A percentile compares a stretch with the other conserved stretches of the same genome.
phyloP scores from a whole-genome alignment of 2,113 vertebrate genomes.

The Epinephelus fuscoguttatus region DNA sequence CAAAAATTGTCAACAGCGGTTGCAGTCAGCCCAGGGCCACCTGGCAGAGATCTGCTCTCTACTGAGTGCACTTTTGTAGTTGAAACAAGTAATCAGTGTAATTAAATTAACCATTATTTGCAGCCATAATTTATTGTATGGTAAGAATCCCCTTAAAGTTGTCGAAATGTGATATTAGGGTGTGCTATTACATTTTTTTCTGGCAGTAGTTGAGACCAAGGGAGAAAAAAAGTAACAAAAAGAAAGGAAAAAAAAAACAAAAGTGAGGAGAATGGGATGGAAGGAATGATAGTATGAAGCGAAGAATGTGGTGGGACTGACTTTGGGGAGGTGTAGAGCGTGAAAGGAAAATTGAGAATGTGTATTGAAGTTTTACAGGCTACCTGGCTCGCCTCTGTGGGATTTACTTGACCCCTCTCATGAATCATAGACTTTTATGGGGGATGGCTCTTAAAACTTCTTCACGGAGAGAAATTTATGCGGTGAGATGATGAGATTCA shows the following conservation, averaged over 20 bases:
- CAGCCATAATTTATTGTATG: neutral
- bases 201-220: neutral
- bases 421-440: slow-evolving; percentile 63
- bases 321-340: neutral
- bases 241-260: too few relatives aligned
- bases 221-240: neutral
- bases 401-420: slow-evolving; percentile 55
- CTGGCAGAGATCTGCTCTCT: too few relatives aligned
- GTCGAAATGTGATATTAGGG: neutral
- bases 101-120: neutral
- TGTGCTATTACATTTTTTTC: neutral
- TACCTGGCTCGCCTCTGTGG: neutral
- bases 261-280: neutral
- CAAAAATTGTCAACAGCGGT: too few relatives aligned
- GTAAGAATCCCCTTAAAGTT: neutral
- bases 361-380: slow-evolving; percentile 30
- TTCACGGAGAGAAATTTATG: slow-evolving; percentile 18
- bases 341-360: slow-evolving; percentile 21
- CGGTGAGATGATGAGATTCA: slow-evolving; percentile 30
- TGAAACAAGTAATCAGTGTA: neutral
- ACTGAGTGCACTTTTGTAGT: too few relatives aligned
- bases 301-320: neutral
- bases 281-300: neutral
- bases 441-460: slow-evolving; percentile 36
- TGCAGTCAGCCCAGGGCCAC: too few relatives aligned